These are phyloP conservation scores for Aspidiotus rigidus DNA, from an alignment of 2,888 invertebrate genomes.

Conservation along the genomic window DNA sequence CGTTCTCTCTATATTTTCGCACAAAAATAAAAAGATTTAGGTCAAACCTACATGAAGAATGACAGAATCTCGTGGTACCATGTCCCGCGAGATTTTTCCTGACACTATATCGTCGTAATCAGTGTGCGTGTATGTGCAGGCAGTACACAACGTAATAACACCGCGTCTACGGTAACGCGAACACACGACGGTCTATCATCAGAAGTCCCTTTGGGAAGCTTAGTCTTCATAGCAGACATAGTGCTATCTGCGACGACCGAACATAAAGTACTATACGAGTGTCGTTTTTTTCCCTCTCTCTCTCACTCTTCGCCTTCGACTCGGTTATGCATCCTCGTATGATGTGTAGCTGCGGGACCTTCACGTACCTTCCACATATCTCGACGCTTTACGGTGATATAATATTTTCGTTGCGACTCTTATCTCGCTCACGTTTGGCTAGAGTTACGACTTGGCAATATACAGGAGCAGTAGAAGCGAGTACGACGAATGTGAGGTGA, in stretches of 20 bases:
- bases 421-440: slow-evolving; percentile 25
- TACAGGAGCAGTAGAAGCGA: too few relatives aligned
- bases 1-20: too few relatives aligned
- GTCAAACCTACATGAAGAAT: slow-evolving; percentile 33
- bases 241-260: slow-evolving; percentile 22
- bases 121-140: slow-evolving; percentile 13
- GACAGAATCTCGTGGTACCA: slow-evolving; percentile 27
- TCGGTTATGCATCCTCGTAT: slow-evolving; percentile 1
- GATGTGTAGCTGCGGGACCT: slow-evolving; percentile 26
- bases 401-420: slow-evolving; percentile 24
- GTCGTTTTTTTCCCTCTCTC: slow-evolving; percentile 9
- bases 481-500: not conserved
- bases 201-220: slow-evolving; percentile 23
- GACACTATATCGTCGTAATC: slow-evolving; percentile 18
- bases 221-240: slow-evolving; percentile 24
- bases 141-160: too few relatives aligned
- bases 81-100: slow-evolving; percentile 27
- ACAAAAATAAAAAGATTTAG: slow-evolving; percentile 23
- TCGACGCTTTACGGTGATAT: slow-evolving; percentile 15
- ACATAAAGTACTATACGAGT: slow-evolving; percentile 22
- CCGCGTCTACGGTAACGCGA: too few relatives aligned
- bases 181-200: slow-evolving; percentile 25
- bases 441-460: not conserved
- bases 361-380: slow-evolving; percentile 27
- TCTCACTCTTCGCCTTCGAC: too few relatives aligned